These are phyloP conservation scores for Channallabes apus DNA, from an alignment of 2,797 vertebrate genomes.

Conservation along the genomic window DNA sequence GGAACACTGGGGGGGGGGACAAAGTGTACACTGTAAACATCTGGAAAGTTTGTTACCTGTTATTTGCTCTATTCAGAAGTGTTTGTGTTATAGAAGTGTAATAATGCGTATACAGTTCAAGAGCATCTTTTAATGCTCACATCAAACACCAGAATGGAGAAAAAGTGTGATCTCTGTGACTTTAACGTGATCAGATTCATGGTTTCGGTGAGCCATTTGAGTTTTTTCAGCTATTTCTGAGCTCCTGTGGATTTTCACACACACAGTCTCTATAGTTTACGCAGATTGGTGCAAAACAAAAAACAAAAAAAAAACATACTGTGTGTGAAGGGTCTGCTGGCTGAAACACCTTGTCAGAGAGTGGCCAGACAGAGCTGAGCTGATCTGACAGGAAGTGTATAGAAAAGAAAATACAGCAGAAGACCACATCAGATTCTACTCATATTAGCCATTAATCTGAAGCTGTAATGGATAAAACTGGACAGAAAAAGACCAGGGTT, in stretches of 20 bases:
- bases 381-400: not conserved
- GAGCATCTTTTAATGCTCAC: not conserved
- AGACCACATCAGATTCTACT: not conserved
- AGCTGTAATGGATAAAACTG: not conserved
- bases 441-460: not conserved
- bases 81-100: too few species aligned
- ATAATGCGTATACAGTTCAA: not conserved
- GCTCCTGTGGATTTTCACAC: not conserved
- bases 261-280: not conserved
- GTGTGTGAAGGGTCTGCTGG: not conserved
- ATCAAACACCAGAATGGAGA: not conserved
- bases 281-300: not conserved
- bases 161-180: not conserved
- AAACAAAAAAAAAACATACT: not conserved
- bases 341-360: not conserved
- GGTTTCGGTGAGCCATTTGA: not conserved
- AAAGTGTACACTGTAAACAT: not conserved
- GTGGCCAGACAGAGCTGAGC: too few species aligned
- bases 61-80: not conserved
- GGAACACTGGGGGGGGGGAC: too few species aligned
- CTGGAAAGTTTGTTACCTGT: not conserved
- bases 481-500: not conserved
- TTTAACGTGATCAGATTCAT: not conserved
- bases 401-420: not conserved
- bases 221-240: not conserved